Evolutionary conservation across 2,113 vertebrate species (phyloP), one percentile per base, ranked within the genome.

Genomic region (Bos javanicus): DNA sequence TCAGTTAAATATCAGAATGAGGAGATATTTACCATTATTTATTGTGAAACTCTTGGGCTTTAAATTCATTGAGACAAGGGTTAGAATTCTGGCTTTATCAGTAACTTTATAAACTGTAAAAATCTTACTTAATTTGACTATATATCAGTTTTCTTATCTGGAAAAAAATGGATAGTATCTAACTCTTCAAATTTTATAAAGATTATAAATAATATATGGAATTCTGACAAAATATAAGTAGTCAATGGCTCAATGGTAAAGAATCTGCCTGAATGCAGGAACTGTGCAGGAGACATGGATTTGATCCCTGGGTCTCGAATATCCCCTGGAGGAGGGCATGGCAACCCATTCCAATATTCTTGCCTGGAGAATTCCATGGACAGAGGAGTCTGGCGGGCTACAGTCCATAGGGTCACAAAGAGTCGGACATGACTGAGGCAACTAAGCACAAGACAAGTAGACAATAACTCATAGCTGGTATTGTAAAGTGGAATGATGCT

Each of bases 111-210:
- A 39, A 48, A 43, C 50, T 92, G 43, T 5, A 81, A 88, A 89
- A 43, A 3, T 56, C n/a, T 87, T 28, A 81, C 21, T 78, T 33
- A 67, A 23, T 84, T 78, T 67, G 11, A 50, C 21, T 76, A 6
- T 16, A 59, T 67, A 25, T 81, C 23, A 92, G 15, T 62, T 96
- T 96, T 25, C 56, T 46, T 78, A 57, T 56, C 5, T 84, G 33
- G 2, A 57, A 88, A 92, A 82, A 83, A 74, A 92, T 76, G 11
- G 23, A 39, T n/a, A 81, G 13, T 48, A 84, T 26, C 14, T 83
- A 25, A 28, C 13, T 62, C 60, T 57, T 78, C 48, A 30, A 92
- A 84, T 89, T 46, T 78, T 43, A 48, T 57, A 84, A 57, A 26
- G 64, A 80, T 95, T 59, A 50, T 16, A 89, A 80, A 80, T 85